A percentile compares a stretch with the other conserved stretches of the same genome.
These are phyloP conservation scores for Athalia cordata DNA, from an alignment of 2,888 invertebrate species.

Conservation along the genomic window DNA sequence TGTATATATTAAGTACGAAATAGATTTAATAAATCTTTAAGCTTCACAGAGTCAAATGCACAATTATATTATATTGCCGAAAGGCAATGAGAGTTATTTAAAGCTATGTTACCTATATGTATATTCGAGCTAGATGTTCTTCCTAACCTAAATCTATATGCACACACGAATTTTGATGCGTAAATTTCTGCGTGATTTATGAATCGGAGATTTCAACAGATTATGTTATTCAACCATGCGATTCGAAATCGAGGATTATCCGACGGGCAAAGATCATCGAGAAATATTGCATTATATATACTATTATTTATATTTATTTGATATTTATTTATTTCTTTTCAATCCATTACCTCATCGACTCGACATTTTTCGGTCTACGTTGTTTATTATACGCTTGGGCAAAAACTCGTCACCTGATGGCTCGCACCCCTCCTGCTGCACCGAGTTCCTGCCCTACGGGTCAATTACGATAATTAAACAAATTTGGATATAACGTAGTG, in stretches of 20 bases:
- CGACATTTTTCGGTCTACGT: neutral
- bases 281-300: too few relatives aligned
- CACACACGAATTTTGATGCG: too few relatives aligned
- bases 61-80: slow-evolving; percentile 6
- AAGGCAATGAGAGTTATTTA: slow-evolving; percentile 10
- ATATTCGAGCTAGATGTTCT: neutral
- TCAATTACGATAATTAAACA: slow-evolving; percentile 57
- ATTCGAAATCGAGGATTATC: too few relatives aligned
- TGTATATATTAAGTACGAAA: slow-evolving; percentile 29
- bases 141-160: too few relatives aligned
- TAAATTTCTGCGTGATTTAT: too few relatives aligned
- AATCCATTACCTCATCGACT: neutral
- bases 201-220: too few relatives aligned
- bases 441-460: slow-evolving; percentile 16
- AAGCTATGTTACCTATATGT: neutral
- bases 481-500: slow-evolving; percentile 53
- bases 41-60: slow-evolving; percentile 4
- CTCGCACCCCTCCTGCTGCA: neutral
- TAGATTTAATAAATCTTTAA: slow-evolving; percentile 24
- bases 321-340: neutral
- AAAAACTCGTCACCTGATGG: neutral
- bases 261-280: too few relatives aligned
- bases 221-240: too few relatives aligned
- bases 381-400: neutral
- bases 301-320: neutral